phyloP scores from a whole-genome alignment of 2,888 invertebrate species.

The Linnaemya tessellans region DNA sequence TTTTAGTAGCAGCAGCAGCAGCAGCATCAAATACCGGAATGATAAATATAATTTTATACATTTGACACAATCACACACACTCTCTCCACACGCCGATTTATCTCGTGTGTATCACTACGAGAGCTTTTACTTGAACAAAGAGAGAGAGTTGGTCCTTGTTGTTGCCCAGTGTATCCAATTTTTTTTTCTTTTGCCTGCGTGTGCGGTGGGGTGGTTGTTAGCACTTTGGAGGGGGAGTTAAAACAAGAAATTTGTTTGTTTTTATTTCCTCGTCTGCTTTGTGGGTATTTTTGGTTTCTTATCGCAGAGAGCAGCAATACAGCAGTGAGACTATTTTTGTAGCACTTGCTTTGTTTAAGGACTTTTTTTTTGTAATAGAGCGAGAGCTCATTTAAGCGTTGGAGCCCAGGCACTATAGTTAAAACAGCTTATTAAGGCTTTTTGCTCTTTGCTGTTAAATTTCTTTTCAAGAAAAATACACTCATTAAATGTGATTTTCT shows the following conservation, averaged over 20 bases:
- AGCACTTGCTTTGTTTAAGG: conserved; percentile 13
- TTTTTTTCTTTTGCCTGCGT: not conserved
- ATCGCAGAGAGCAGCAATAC: conserved; percentile 6
- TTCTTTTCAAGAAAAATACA: conserved; percentile 9
- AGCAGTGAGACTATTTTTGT: conserved; percentile 12
- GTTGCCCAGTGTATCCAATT: conserved; percentile 22
- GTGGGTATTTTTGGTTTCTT: not conserved
- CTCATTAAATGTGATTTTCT: not conserved
- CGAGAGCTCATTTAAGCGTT: conserved; percentile 39
- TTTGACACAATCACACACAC: not conserved
- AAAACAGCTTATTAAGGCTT: conserved; percentile 38
- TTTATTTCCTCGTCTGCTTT: conserved; percentile 18
- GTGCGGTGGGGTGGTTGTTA: not conserved
- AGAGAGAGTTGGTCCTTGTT: conserved; percentile 35
- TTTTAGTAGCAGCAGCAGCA: conserved; percentile 19
- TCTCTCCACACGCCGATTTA: not conserved
- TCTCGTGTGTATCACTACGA: not conserved
- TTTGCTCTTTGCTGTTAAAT: conserved; percentile 14
- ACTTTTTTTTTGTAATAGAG: conserved; percentile 42
- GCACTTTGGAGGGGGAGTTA: not conserved
- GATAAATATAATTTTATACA: conserved; percentile 46
- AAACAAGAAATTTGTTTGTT: conserved; percentile 18
- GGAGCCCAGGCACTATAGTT: conserved; percentile 45
- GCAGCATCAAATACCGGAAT: conserved; percentile 69
- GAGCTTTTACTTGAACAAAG: conserved; percentile 40